These are phyloP conservation scores for Dryoscopus gambensis DNA, from an alignment of 2,113 vertebrate species.

Conservation along the genomic window DNA sequence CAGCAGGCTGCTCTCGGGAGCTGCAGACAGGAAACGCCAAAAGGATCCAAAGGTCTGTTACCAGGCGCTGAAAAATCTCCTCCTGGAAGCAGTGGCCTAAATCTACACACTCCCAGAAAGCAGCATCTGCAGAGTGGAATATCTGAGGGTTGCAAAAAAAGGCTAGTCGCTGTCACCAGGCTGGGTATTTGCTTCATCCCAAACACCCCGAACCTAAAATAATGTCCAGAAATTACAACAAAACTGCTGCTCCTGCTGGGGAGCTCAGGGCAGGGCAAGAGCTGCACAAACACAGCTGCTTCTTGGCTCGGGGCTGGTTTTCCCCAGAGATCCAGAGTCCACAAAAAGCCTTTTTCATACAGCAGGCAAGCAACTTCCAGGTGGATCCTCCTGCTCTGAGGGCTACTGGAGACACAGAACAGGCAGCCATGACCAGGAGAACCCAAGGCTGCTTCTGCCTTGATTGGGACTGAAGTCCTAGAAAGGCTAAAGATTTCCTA, in stretches of 20 bases:
- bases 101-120: neutral
- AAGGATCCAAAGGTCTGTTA: conserved; percentile 57
- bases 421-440: neutral
- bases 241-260: conserved; percentile 31
- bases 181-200: neutral
- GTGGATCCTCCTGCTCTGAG: neutral
- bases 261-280: conserved; percentile 10
- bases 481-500: neutral
- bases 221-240: neutral
- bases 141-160: neutral
- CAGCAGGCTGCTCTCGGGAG: conserved; percentile 32
- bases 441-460: neutral
- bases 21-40: neutral
- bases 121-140: neutral
- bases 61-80: neutral
- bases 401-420: neutral
- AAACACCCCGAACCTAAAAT: neutral
- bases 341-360: conserved; percentile 25
- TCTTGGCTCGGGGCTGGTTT: neutral
- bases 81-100: neutral
- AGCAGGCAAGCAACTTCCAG: neutral
- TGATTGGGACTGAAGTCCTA: neutral
- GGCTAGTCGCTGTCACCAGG: neutral
- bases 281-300: conserved; percentile 54
- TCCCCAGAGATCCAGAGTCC: neutral